Conservation (phyloP, 2,113 vertebrate species). For the Cyprinus carpio region DNA sequence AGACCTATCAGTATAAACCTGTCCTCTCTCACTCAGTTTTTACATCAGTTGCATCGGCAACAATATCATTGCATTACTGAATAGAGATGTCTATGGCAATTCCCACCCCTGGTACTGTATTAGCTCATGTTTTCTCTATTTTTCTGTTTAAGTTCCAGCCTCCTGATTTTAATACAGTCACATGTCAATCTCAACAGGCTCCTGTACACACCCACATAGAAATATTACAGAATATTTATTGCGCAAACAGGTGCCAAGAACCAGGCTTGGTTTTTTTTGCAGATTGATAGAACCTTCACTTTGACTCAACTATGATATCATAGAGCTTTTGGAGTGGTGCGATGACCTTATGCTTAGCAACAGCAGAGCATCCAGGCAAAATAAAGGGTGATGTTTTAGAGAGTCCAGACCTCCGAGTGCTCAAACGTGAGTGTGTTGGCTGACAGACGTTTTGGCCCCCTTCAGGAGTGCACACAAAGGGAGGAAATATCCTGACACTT, state of each 20-base stretch:
- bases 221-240: too few relatives aligned
- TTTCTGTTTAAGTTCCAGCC: too few relatives aligned
- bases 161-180: too few relatives aligned
- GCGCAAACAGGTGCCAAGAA: too few relatives aligned
- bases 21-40: too few relatives aligned
- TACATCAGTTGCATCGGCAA: too few relatives aligned
- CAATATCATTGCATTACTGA: too few relatives aligned
- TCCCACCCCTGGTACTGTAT: too few relatives aligned
- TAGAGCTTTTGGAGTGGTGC: not conserved
- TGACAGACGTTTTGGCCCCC: constrained; percentile 67
- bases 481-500: constrained; percentile 67
- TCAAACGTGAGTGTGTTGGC: not conserved
- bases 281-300: not conserved
- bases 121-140: too few relatives aligned
- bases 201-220: too few relatives aligned
- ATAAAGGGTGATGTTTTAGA: constrained; percentile 31
- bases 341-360: constrained; percentile 41
- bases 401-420: not conserved
- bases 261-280: not conserved
- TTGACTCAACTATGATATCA: constrained; percentile 8
- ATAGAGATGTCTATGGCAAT: too few relatives aligned
- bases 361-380: constrained; percentile 37
- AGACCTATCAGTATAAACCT: not conserved
- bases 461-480: constrained; percentile 70
- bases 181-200: too few relatives aligned